These are phyloP conservation scores for Dasysyrphus albostriatus DNA, from an alignment of 2,888 invertebrate genomes.

Conservation along the genomic window DNA sequence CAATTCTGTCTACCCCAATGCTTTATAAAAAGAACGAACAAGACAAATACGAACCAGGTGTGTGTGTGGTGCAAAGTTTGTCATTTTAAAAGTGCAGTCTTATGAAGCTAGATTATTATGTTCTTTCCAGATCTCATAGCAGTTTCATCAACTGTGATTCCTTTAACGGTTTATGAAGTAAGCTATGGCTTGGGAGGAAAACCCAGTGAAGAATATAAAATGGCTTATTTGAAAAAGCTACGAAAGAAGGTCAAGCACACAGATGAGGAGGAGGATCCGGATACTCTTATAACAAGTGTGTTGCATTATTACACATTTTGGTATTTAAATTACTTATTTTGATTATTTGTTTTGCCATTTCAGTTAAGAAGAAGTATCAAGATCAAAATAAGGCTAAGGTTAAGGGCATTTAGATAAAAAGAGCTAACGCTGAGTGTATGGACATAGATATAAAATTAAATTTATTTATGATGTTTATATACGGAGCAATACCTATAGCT, in stretches of 20 bases:
- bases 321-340: constrained; percentile 13
- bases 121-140: constrained; percentile 85
- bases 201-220: constrained; percentile 83
- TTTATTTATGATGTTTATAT: constrained; percentile 33
- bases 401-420: constrained; percentile 78
- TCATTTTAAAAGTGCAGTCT: constrained; percentile 43
- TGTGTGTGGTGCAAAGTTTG: constrained; percentile 54
- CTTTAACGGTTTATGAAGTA: constrained; percentile 86
- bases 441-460: constrained; percentile 18
- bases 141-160: constrained; percentile 88
- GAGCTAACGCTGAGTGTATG: not conserved
- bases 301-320: constrained; percentile 6
- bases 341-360: constrained; percentile 60
- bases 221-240: constrained; percentile 82
- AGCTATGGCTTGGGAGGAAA: constrained; percentile 85
- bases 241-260: constrained; percentile 82
- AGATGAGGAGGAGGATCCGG: constrained; percentile 79
- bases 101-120: constrained; percentile 1
- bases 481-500: not conserved
- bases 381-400: constrained; percentile 80
- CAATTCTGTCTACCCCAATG: constrained; percentile 81
- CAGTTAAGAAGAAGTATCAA: constrained; percentile 81
- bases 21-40: constrained; percentile 85
- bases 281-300: constrained; percentile 82
- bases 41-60: constrained; percentile 85